These are phyloP conservation scores for Noctuana brunneofusca DNA, from an alignment of 2,888 invertebrate genomes.

Conservation along the genomic window DNA sequence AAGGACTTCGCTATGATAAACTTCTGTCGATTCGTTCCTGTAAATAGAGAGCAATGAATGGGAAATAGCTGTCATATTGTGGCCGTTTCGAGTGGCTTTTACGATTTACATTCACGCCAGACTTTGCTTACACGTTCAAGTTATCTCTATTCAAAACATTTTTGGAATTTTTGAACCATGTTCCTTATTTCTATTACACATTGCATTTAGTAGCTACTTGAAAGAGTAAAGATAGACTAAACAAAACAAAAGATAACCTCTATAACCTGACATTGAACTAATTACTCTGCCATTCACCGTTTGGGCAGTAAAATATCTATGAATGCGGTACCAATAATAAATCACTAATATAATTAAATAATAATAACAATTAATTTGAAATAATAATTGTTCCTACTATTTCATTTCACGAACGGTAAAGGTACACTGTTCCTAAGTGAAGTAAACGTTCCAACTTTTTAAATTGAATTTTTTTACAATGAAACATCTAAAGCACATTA, in stretches of 20 bases:
- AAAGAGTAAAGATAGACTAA: too few species aligned
- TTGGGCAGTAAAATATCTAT: too few species aligned
- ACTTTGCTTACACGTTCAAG: slow-evolving; percentile 16
- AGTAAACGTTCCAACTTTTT: not conserved
- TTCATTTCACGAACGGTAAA: too few species aligned
- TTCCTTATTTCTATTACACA: too few species aligned
- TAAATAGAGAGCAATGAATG: slow-evolving; percentile 73
- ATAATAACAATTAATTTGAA: too few species aligned
- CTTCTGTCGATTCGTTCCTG: slow-evolving; percentile 74
- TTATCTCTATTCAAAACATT: not conserved
- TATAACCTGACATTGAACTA: too few species aligned
- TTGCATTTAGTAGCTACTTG: too few species aligned
- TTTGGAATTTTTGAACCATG: not conserved
- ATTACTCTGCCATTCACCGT: too few species aligned
- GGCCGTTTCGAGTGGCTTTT: slow-evolving; percentile 29
- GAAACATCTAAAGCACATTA: slow-evolving; percentile 30
- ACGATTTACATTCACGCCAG: slow-evolving; percentile 23
- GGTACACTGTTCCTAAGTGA: not conserved
- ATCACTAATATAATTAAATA: too few species aligned
- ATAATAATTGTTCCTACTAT: too few species aligned
- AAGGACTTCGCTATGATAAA: slow-evolving; percentile 70
- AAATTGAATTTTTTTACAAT: not conserved
- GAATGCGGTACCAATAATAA: too few species aligned
- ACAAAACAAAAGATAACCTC: too few species aligned
- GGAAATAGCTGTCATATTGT: slow-evolving; percentile 66